Evolutionary conservation across 2,113 vertebrate species (phyloP).

Genomic region (Phalacrocorax brasilianus): DNA sequence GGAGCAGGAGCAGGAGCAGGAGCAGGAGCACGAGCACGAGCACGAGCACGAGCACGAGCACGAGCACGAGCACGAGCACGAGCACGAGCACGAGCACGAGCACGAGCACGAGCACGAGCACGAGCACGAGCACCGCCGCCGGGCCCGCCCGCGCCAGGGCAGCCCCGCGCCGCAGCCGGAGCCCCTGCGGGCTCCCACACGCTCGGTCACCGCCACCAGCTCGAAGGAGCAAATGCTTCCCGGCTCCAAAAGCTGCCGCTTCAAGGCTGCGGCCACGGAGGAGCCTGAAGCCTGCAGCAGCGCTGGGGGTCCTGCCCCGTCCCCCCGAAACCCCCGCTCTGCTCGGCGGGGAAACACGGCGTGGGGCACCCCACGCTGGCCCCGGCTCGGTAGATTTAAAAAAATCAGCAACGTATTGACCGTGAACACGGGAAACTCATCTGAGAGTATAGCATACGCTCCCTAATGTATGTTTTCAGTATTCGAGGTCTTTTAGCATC

Average conservation of each 20-base stretch:
- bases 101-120: no score
- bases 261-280: neutral
- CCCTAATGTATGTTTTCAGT: neutral
- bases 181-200: neutral
- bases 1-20: no score
- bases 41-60: no score
- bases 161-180: neutral
- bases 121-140: no score
- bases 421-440: neutral
- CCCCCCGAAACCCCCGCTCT: neutral
- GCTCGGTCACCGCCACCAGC: neutral
- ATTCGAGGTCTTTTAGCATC: neutral
- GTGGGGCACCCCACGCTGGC: no score
- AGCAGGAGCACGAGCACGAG: no score
- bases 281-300: neutral
- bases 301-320: neutral
- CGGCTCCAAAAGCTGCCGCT: neutral
- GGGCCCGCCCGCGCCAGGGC: neutral
- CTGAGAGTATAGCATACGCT: accelerated
- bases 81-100: no score
- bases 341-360: neutral
- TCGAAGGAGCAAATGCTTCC: neutral
- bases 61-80: no score
- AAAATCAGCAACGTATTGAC: neutral
- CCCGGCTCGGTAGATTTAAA: no score